These are phyloP conservation scores for Cephalopachus bancanus DNA, from an alignment of 2,797 vertebrate genomes.

Conservation along the genomic window DNA sequence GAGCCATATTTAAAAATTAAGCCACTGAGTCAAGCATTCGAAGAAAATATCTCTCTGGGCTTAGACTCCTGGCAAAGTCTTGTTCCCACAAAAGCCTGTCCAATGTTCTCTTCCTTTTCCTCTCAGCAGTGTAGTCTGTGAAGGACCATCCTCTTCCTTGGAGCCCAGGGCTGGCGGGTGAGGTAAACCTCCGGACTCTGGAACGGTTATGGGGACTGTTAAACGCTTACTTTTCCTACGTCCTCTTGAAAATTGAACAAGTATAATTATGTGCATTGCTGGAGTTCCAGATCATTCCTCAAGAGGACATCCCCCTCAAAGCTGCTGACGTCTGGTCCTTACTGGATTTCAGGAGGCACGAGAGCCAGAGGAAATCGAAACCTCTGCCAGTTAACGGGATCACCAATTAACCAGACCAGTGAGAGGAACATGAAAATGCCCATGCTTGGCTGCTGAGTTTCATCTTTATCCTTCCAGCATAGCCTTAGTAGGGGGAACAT, in stretches of 20 bases:
- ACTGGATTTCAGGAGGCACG: slow-evolving; percentile 77
- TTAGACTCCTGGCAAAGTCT: slow-evolving; percentile 45
- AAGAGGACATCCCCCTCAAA: slow-evolving; percentile 80
- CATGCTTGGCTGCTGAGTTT: slow-evolving; percentile 65
- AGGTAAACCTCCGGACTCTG: slow-evolving; percentile 62
- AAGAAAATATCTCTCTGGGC: slow-evolving; percentile 5
- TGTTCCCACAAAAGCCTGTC: slow-evolving; percentile 68
- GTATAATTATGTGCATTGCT: slow-evolving; percentile 79
- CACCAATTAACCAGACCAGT: slow-evolving; percentile 83
- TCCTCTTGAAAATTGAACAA: slow-evolving; percentile 79
- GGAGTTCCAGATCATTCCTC: slow-evolving; percentile 84
- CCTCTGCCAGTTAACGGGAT: slow-evolving; percentile 79
- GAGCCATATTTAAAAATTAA: slow-evolving; percentile 69
- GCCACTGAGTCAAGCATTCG: slow-evolving; percentile 29
- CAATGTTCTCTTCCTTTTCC: slow-evolving; percentile 63
- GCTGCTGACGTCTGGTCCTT: slow-evolving; percentile 83
- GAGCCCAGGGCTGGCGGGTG: slow-evolving; percentile 49
- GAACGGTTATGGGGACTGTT: slow-evolving; percentile 56
- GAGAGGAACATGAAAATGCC: slow-evolving; percentile 70
- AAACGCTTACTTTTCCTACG: slow-evolving; percentile 82
- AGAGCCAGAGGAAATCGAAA: slow-evolving; percentile 83
- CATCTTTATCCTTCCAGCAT: slow-evolving; percentile 71
- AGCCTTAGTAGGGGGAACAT: slow-evolving; percentile 52
- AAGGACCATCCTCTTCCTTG: slow-evolving; percentile 69
- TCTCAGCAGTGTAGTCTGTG: slow-evolving; percentile 50